Base-by-base conservation (phyloP, 2,888 invertebrate species). In the Sinelater perroti region DNA sequence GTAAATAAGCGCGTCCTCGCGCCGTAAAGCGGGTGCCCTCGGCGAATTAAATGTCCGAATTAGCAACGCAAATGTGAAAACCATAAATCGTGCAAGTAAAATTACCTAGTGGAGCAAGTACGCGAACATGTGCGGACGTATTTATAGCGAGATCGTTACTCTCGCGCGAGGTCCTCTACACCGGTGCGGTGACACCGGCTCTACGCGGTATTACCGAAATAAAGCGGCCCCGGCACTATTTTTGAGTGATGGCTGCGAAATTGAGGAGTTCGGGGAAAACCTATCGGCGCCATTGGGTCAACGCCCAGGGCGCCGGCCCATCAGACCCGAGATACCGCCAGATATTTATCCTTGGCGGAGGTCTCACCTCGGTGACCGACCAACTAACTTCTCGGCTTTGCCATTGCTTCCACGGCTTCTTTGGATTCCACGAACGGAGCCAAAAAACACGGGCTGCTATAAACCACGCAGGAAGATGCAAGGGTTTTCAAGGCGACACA, bases 71-170 rank as follows among this genome's bases (percentile, higher is more conserved):
- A 60, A 60, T 60, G 60, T 60, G 60, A 60, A 60, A 56, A 47
- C 33, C 56, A 60, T 60, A 60, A 60, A 60, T 60, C 52, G 60
- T 56, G 47, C 56, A 60, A 60, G 56, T 52, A 60, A 60, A 60
- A 60, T 60, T 56, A 56, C 56, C 51, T 56, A 56, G 56, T 52
- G 56, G 52, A 47, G 60, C 55, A 56, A 56, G 60, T 60, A 55
- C 56, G 56, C 42, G 55, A 60, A 52, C 60, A 60, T 60, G 56
- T 60, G 60, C 56, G 60, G 56, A 60, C 52, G 53, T 60, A 60
- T 60, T 60, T 60, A 60, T 60, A 60, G 60, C 46, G 40, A 60
- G 60, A 60, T 60, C 60, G 56, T 60, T 60, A 60, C 60, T 60
- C 60, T 60, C 60, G 44, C 51, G 40, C 46, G 54, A 59, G 59